phyloP scores from a whole-genome alignment of 1,140 invertebrate genomes.

The Drosophila orosa region DNA sequence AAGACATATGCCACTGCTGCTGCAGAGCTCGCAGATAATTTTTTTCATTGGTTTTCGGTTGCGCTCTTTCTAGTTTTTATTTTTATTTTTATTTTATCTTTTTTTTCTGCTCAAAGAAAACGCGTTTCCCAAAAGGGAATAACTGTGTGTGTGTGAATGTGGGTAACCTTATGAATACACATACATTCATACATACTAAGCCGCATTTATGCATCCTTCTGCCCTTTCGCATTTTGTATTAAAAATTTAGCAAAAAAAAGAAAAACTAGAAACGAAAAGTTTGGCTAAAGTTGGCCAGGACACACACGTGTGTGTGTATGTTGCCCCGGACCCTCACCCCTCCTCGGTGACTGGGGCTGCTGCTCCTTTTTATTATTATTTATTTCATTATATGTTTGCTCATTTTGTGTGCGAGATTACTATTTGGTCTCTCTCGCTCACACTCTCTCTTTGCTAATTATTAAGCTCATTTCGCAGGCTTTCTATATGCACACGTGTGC shows the following conservation, averaged over 20 bases:
- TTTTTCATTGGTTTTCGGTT: slow-evolving; percentile 14
- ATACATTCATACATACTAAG: slow-evolving; percentile 7
- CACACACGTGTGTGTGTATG: slow-evolving; percentile 37
- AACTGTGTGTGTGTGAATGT: slow-evolving; percentile 8
- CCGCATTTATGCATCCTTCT: slow-evolving; percentile 13
- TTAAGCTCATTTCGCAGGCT: slow-evolving; percentile 58
- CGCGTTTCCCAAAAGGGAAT: neutral
- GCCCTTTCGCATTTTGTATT: slow-evolving; percentile 56
- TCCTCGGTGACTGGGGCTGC: neutral
- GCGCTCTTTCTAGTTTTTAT: slow-evolving; percentile 1
- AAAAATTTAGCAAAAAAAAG: slow-evolving; percentile 57
- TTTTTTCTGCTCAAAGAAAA: slow-evolving; percentile 7
- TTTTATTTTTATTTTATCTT: slow-evolving; percentile 2
- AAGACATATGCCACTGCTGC: slow-evolving; percentile 55
- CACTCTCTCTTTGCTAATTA: slow-evolving; percentile 51
- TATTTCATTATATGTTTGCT: slow-evolving; percentile 54
- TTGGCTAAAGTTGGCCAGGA: slow-evolving; percentile 30
- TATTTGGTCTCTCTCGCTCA: slow-evolving; percentile 12
- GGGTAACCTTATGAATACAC: slow-evolving; percentile 38
- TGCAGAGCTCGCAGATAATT: slow-evolving; percentile 28
- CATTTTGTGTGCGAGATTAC: slow-evolving; percentile 41
- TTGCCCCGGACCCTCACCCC: neutral
- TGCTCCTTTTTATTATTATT: slow-evolving; percentile 51
- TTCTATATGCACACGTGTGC: slow-evolving; percentile 54
- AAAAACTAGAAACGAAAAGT: slow-evolving; percentile 41